These are phyloP conservation scores for Homarus gammarus DNA, from an alignment of 2,888 invertebrate species.

Conservation along the genomic window DNA sequence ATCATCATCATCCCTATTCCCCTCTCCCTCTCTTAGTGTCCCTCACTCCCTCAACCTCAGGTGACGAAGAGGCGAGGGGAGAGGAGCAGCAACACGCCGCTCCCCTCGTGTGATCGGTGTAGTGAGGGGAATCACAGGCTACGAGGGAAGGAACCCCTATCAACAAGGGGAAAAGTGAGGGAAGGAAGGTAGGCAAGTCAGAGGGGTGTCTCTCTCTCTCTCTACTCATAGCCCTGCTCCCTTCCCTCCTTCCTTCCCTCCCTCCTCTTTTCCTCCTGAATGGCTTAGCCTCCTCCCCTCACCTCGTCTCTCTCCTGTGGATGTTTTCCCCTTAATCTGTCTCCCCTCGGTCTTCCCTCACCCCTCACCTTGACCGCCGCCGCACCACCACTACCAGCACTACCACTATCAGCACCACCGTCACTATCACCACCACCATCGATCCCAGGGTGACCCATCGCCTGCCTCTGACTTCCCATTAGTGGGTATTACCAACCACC, in stretches of 20 bases:
- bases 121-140: neutral
- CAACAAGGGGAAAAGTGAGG: conserved; percentile 1
- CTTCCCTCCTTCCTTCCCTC: neutral
- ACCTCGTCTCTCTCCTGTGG: neutral
- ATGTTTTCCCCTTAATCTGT: neutral
- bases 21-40: neutral
- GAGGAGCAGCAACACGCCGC: neutral
- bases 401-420: too few relatives aligned
- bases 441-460: neutral
- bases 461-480: neutral
- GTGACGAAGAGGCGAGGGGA: conserved; percentile 9
- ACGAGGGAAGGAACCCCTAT: neutral
- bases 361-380: neutral
- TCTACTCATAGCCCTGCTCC: neutral
- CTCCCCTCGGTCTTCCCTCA: neutral
- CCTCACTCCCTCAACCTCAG: conserved; percentile 4
- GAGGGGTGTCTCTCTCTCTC: neutral
- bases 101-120: conserved; percentile 2
- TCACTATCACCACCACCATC: too few relatives aligned
- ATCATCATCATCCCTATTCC: neutral
- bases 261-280: conserved; percentile 5
- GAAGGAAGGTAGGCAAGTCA: neutral
- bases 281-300: neutral
- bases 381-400: too few relatives aligned
- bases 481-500: too few relatives aligned